A percentile compares a stretch with the other conserved stretches of the same genome.
Evolutionary conservation across 2,113 vertebrate species (phyloP).

Genomic region (Zeus faber): DNA sequence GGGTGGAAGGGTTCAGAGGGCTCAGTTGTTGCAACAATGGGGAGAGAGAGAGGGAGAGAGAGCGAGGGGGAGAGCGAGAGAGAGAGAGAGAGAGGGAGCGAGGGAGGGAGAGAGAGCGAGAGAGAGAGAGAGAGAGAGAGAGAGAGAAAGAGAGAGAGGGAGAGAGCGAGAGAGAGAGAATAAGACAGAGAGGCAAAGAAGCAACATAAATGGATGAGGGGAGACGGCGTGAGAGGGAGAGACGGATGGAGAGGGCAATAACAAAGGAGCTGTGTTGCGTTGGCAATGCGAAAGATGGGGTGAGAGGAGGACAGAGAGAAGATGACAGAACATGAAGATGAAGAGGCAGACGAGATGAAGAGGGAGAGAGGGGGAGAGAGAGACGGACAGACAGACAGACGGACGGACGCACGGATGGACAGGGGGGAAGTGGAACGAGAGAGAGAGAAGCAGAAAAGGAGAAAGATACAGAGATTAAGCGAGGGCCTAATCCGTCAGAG

Average conservation of each 20-base stretch:
- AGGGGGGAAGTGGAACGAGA: slow-evolving; percentile 4
- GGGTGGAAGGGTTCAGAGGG: not conserved
- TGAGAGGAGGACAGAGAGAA: not conserved
- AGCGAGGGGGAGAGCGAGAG: not conserved
- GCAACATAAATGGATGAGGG: slow-evolving; percentile 14
- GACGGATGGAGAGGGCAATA: slow-evolving; percentile 23
- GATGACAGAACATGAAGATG: slow-evolving; percentile 28
- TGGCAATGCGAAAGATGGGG: slow-evolving; percentile 16
- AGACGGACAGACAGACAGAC: not conserved
- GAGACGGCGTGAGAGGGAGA: slow-evolving; percentile 25
- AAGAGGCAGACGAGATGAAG: slow-evolving; percentile 20
- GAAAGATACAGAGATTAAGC: slow-evolving; percentile 16
- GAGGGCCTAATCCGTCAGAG: too few relatives aligned
- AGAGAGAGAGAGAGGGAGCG: not conserved
- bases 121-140: slow-evolving; percentile 22
- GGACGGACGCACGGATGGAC: not conserved
- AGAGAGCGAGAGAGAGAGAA: slow-evolving; percentile 24
- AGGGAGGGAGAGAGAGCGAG: not conserved
- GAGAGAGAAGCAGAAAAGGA: slow-evolving; percentile 38
- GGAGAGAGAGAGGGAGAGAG: slow-evolving; percentile 6
- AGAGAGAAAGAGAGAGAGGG: slow-evolving; percentile 20
- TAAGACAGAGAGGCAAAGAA: too few relatives aligned
- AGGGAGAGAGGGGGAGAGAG: slow-evolving; percentile 5
- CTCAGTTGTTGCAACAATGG: not conserved
- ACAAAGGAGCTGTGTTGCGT: slow-evolving; percentile 23